These are phyloP conservation scores for Dysmachus trigonus DNA, from an alignment of 2,888 invertebrate genomes.

Conservation along the genomic window DNA sequence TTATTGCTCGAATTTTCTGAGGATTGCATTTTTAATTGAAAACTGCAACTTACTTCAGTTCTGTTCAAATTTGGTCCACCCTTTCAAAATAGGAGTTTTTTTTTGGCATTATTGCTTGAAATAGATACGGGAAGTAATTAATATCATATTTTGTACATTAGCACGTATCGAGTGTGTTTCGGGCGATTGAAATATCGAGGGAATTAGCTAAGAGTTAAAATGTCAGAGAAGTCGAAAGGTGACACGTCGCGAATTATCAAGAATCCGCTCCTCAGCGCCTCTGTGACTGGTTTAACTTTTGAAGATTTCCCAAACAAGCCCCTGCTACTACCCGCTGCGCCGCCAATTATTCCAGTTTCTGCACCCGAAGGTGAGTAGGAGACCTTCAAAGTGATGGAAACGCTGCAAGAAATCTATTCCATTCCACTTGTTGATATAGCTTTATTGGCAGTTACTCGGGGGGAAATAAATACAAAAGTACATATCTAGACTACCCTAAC, in stretches of 20 bases:
- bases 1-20: not conserved
- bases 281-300: slow-evolving; percentile 76
- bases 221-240: slow-evolving; percentile 63
- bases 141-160: not conserved
- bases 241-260: slow-evolving; percentile 63
- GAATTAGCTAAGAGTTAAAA: slow-evolving; percentile 41
- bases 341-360: slow-evolving; percentile 56
- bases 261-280: slow-evolving; percentile 78
- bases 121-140: not conserved
- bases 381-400: not conserved
- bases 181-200: not conserved
- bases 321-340: slow-evolving; percentile 73
- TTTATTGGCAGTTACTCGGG: not conserved
- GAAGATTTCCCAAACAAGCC: slow-evolving; percentile 79
- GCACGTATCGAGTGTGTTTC: not conserved
- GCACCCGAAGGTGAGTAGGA: slow-evolving; percentile 37
- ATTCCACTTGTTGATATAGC: slow-evolving; percentile 7
- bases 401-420: not conserved
- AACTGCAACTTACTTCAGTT: not conserved
- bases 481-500: not conserved
- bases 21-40: not conserved
- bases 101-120: not conserved
- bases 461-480: not conserved
- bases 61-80: not conserved
- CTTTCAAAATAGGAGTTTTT: not conserved